Percentiles rank a stretch among this genome's conserved stretches.
Evolutionary conservation across 2,113 vertebrate genomes (phyloP).

Genomic region (Seriola quinqueradiata): DNA sequence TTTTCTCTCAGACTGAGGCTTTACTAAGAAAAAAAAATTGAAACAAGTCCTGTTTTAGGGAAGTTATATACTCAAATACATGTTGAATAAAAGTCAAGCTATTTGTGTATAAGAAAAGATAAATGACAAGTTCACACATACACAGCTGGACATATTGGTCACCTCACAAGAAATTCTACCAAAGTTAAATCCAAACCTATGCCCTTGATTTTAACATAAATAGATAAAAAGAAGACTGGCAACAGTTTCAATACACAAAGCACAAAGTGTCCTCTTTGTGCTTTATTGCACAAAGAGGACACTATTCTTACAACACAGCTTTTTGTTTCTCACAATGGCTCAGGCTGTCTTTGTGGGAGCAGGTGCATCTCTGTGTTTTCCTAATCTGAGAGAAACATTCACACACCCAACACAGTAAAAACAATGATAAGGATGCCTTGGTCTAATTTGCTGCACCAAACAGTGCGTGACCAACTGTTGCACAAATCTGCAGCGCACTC

Average conservation of each 20-base stretch:
- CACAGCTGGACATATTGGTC: too few species aligned
- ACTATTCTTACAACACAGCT: neutral
- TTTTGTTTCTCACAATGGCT: neutral
- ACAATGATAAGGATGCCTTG: neutral
- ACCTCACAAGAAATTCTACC: too few species aligned
- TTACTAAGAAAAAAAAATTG: too few species aligned
- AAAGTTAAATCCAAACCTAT: too few species aligned
- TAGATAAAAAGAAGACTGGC: too few species aligned
- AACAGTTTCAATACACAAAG: neutral
- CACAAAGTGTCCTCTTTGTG: neutral
- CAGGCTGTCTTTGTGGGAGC: neutral
- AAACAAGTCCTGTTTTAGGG: too few species aligned
- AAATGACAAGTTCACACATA: too few species aligned
- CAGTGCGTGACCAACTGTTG: neutral
- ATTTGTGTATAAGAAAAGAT: too few species aligned
- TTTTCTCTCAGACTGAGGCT: too few species aligned
- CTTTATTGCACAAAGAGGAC: neutral
- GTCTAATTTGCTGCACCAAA: neutral
- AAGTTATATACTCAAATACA: too few species aligned
- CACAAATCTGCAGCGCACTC: neutral
- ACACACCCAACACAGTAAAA: neutral
- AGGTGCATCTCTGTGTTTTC: slow-evolving; percentile 15
- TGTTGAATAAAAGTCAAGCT: too few species aligned
- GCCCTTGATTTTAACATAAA: too few species aligned
- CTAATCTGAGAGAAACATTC: neutral